phyloP scores from a whole-genome alignment of 1,140 invertebrate genomes.

The Trinorchestia longiramus region DNA sequence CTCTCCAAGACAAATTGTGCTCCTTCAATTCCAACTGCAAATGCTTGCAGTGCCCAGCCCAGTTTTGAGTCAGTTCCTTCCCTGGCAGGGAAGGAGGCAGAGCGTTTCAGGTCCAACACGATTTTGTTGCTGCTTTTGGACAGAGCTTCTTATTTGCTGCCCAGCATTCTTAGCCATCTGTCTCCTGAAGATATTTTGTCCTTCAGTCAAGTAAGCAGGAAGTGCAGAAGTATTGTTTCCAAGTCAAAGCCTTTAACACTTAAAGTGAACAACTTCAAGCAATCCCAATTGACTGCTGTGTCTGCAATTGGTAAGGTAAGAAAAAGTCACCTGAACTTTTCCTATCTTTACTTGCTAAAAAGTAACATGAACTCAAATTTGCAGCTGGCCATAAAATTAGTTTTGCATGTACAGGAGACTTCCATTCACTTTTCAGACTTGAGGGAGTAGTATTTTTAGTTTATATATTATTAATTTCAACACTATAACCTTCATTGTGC shows the following conservation, averaged over 20 bases:
- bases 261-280: neutral
- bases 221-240: neutral
- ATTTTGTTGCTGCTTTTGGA: neutral
- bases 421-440: too few relatives aligned
- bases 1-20: neutral
- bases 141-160: neutral
- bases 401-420: too few relatives aligned
- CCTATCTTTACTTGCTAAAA: neutral
- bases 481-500: too few relatives aligned
- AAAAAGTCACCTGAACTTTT: neutral
- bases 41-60: neutral
- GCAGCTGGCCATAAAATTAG: too few relatives aligned
- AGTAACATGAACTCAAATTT: neutral
- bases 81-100: neutral
- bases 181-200: neutral
- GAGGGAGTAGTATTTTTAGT: too few relatives aligned
- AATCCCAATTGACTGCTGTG: neutral
- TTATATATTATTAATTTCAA: too few relatives aligned
- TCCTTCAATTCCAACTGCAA: neutral
- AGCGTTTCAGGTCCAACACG: neutral
- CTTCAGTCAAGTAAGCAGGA: slow-evolving; percentile 6
- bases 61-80: neutral
- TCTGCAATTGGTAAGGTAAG: neutral
- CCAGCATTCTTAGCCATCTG: neutral
- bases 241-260: neutral